Evolutionary conservation across 2,888 invertebrate species (phyloP), one percentile per base, ranked within the genome.

Genomic region (Hydropsyche betteni): DNA sequence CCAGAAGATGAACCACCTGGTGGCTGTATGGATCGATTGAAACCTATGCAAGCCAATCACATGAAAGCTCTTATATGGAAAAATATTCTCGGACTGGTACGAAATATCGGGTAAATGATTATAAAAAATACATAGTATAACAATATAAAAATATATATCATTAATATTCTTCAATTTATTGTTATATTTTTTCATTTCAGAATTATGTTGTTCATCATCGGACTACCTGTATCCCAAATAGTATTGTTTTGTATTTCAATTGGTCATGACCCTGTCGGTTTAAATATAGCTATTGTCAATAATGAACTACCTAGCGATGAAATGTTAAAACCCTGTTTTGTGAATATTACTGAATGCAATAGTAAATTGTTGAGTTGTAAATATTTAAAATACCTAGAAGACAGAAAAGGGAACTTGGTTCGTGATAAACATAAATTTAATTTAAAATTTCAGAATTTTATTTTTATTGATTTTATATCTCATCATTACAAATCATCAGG

Each of bases 51-150:
- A 80, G 85, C 87, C 79, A 87, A 90, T 81, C 93, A 94, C 81
- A 92, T 95, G 91, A 91, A 91, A 80, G 94, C 95, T 0, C 84
- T 96, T 33, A 89, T 95, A 68, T 95, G 95, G 94, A 96, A 96
- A 84, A 96, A 96, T 83, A 93, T 94, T 81, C 87, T 95, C 73
- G 94, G 94, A 90, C 91, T 96, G 88, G 91, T 93, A 87, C 89
- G 96, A 81, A 96, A 96, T 84, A 90, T 92, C 79, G 92, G 93
- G 94, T 93, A 83, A 86, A 87, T 81, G 64, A 52, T 51, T 58
- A 34, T 55, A 24, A 24, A n/a, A 24, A 24, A 24, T 24, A 2
- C 24, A 24, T 24, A 24, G 24, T 24, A 24, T 24, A 24, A 24
- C 2, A 24, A 24, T 24, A 2, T 2, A 24, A 24, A 74, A 75